Percentiles rank a stretch among this genome's conserved stretches.
Evolutionary conservation across 2,888 invertebrate species (phyloP).

Genomic region (Eristalinus aeneus): DNA sequence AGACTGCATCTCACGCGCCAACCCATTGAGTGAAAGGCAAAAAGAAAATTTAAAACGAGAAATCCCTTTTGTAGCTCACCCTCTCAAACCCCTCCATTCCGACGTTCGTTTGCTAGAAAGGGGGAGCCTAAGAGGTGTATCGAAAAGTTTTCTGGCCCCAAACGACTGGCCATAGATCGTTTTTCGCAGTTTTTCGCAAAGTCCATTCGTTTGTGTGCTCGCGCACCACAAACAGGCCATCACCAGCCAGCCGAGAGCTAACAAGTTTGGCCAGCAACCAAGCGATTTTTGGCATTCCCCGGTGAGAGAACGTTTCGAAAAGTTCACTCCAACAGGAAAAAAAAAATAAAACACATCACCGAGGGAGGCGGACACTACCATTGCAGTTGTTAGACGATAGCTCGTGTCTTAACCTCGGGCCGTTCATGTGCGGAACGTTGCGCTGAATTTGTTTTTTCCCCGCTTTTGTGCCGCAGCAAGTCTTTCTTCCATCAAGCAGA

Average conservation of each 20-base stretch:
- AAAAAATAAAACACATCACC: too few species aligned
- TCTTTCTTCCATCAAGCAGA: neutral
- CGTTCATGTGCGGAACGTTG: neutral
- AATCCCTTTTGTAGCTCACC: neutral
- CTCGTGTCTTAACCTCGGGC: constrained; percentile 14
- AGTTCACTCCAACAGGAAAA: neutral
- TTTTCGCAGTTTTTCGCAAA: constrained; percentile 42
- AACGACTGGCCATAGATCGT: constrained; percentile 47
- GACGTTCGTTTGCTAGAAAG: too few species aligned
- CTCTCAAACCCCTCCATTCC: too few species aligned
- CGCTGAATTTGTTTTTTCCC: neutral
- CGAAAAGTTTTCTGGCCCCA: constrained; percentile 47
- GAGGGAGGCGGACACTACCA: constrained; percentile 4
- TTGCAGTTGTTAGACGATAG: constrained; percentile 5
- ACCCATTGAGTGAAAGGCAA: constrained; percentile 8
- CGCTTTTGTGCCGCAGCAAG: neutral
- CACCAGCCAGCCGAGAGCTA: constrained; percentile 52
- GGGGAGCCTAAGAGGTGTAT: neutral
- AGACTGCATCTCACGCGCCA: neutral
- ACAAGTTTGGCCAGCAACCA: constrained; percentile 67
- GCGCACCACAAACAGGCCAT: constrained; percentile 63
- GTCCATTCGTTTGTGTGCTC: constrained; percentile 49
- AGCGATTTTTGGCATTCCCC: constrained; percentile 65
- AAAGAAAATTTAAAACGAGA: constrained; percentile 12
- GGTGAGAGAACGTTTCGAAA: constrained; percentile 24